Evolutionary conservation across 2,888 invertebrate species (phyloP).

Genomic region (Masnerella sp.): DNA sequence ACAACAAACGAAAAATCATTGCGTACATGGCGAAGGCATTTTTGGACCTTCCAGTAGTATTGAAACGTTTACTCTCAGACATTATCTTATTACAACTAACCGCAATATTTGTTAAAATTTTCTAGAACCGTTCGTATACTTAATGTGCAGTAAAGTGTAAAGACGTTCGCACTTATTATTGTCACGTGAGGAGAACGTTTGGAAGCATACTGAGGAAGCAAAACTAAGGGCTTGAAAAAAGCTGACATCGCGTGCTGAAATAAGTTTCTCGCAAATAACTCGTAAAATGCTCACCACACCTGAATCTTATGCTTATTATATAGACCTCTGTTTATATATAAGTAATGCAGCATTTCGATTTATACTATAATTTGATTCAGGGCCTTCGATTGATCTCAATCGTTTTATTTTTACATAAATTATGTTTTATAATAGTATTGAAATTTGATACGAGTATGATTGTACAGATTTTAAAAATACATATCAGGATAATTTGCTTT

Average conservation of each 20-base stretch:
- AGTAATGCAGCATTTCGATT: conserved; percentile 53
- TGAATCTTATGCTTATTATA: conserved; percentile 37
- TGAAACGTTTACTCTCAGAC: neutral
- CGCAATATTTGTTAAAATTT: neutral
- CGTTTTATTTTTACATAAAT: conserved; percentile 4
- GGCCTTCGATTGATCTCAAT: conserved; percentile 38
- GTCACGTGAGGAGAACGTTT: conserved; percentile 45
- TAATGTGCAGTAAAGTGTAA: conserved; percentile 27
- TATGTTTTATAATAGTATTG: neutral
- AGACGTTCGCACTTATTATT: conserved; percentile 52
- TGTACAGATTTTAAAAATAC: neutral
- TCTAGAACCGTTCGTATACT: too few relatives aligned
- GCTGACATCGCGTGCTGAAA: conserved; percentile 68
- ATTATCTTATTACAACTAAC: conserved; percentile 1
- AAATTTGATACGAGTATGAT: neutral
- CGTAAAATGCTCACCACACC: conserved; percentile 47
- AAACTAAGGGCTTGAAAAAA: conserved; percentile 47
- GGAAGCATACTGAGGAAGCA: conserved; percentile 44
- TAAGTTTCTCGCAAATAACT: conserved; percentile 65
- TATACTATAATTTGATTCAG: conserved; percentile 23
- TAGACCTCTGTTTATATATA: conserved; percentile 40
- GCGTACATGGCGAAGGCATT: conserved; percentile 84
- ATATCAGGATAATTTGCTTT: too few relatives aligned
- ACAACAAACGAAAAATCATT: conserved; percentile 81
- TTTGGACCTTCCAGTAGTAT: neutral